These are phyloP conservation scores for Tokudaia muenninki DNA, from an alignment of 2,797 vertebrate genomes.

Conservation along the genomic window DNA sequence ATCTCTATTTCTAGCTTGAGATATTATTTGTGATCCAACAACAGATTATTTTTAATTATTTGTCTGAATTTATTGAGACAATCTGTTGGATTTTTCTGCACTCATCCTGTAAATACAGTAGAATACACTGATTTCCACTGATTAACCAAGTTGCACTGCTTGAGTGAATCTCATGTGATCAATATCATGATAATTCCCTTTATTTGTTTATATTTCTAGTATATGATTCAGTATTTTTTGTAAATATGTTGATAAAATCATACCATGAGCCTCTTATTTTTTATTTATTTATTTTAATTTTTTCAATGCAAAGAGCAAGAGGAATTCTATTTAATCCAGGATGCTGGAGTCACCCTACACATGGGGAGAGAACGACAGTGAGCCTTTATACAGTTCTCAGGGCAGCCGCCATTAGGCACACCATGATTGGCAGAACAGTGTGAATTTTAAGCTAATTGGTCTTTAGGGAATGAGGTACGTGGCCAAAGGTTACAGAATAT, in stretches of 20 bases:
- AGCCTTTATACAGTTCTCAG: no score
- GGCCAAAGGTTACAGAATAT: no score
- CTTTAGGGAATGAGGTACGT: no score
- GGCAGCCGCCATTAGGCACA: no score
- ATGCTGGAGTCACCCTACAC: no score
- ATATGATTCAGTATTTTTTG: neutral
- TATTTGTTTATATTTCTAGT: neutral
- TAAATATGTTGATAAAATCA: neutral
- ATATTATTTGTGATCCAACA: neutral
- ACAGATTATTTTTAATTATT: neutral
- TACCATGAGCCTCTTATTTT: neutral
- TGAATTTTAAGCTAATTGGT: no score
- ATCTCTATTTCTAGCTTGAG: neutral
- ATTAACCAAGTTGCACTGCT: neutral
- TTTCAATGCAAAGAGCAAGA: no score
- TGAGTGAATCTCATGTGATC: neutral
- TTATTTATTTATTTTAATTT: no score
- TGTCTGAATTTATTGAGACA: neutral
- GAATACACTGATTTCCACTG: neutral
- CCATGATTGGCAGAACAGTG: no score
- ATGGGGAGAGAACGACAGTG: no score
- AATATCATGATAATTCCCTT: neutral
- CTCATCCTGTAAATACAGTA: neutral
- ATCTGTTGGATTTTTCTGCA: neutral
- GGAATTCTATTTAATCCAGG: no score